These are phyloP conservation scores for Drosophila burlai DNA, from an alignment of 1,140 invertebrate genomes.

Conservation along the genomic window DNA sequence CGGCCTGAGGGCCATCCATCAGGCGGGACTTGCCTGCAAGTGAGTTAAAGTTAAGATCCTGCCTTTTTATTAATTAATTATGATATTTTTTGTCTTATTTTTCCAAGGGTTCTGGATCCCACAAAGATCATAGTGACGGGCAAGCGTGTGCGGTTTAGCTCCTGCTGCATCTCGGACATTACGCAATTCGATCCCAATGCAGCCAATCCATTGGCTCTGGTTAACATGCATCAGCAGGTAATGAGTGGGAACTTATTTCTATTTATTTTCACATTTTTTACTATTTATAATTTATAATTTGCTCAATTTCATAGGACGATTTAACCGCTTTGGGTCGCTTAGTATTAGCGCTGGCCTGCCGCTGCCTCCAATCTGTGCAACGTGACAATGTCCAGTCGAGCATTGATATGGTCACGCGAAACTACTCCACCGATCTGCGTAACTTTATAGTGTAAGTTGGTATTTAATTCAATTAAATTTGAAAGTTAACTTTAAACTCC, in stretches of 20 bases:
- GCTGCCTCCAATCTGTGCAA: conserved; percentile 94
- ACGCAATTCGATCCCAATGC: conserved; percentile 92
- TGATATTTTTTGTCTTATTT: conserved; percentile 34
- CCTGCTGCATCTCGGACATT: conserved; percentile 93
- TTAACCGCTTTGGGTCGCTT: conserved; percentile 95
- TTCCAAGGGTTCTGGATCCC: conserved; percentile 92
- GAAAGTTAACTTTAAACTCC: too few relatives aligned
- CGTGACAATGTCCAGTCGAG: conserved; percentile 94
- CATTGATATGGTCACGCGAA: conserved; percentile 94
- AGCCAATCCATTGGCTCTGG: conserved; percentile 86
- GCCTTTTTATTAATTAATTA: not conserved
- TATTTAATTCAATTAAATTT: too few relatives aligned
- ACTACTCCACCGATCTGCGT: conserved; percentile 96
- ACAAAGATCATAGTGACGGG: conserved; percentile 95
- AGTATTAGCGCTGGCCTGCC: conserved; percentile 95
- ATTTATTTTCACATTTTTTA: too few relatives aligned
- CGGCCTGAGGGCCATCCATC: conserved; percentile 96
- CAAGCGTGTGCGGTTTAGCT: conserved; percentile 91
- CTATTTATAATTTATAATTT: not conserved
- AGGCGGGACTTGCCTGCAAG: conserved; percentile 90
- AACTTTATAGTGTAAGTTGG: conserved; percentile 94
- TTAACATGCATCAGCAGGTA: conserved; percentile 91
- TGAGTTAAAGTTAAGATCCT: conserved; percentile 55
- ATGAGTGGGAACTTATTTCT: not conserved
- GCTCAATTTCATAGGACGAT: conserved; percentile 91